Evolutionary conservation across 2,113 vertebrate species (phyloP).

Genomic region (Pachypanchax playfairii): DNA sequence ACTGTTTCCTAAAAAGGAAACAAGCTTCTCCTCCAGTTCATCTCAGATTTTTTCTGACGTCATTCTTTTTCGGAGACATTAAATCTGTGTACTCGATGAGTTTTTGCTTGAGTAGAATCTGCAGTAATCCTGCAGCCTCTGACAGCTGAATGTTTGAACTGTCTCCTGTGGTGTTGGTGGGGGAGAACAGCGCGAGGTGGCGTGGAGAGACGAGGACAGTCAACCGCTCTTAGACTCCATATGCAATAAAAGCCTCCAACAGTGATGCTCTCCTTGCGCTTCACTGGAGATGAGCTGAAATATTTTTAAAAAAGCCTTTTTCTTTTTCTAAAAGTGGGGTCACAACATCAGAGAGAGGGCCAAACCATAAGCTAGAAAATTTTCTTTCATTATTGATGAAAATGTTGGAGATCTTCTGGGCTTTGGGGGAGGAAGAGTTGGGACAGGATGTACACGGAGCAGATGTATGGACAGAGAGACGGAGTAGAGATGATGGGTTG

Average conservation of each 20-base stretch:
- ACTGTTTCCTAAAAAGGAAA: background rate
- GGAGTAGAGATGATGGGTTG: too few species aligned
- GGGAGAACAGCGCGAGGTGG: background rate
- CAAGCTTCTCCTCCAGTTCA: background rate
- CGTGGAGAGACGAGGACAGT: background rate
- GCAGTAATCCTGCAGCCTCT: background rate
- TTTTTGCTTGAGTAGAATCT: background rate
- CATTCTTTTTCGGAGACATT: background rate
- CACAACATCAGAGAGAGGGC: conserved; percentile 30
- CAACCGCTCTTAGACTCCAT: conserved; percentile 27
- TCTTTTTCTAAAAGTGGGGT: conserved; percentile 60
- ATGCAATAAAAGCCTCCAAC: conserved; percentile 57
- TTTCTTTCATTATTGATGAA: conserved; percentile 69
- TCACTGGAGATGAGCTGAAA: conserved; percentile 55
- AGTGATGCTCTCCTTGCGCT: conserved; percentile 57
- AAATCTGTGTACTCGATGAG: background rate
- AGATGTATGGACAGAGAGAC: conserved; percentile 1
- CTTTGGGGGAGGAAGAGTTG: background rate
- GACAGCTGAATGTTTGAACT: background rate
- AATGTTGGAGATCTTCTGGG: conserved; percentile 29
- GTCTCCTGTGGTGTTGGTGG: conserved; percentile 9
- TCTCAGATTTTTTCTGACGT: background rate
- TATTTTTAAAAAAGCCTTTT: conserved; percentile 54
- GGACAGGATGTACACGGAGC: background rate
- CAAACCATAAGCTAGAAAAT: conserved; percentile 55